Evolutionary conservation across 2,113 vertebrate genomes (phyloP), one percentile per base, ranked within the genome.

Genomic region (Dendropsophus ebraccatus): DNA sequence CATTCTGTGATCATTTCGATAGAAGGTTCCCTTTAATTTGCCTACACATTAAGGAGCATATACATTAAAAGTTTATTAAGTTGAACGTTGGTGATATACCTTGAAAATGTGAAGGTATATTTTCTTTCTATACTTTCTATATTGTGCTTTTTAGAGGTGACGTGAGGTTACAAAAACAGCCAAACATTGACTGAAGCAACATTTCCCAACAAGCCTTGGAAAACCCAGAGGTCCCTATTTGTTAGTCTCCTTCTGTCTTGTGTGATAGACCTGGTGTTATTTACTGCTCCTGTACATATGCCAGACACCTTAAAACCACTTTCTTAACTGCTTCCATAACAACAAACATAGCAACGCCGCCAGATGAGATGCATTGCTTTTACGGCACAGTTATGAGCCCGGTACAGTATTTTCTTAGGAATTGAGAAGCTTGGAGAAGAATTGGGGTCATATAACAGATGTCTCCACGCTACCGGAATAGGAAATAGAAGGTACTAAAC

Each of bases 281-380:
- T 56, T 79, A 58, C 52, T 58, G 32, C 52, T 37, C 13, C 52
- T 58, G 52, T 79, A 79, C 30, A 58, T 13, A n/a, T 37, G 50
- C 50, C 52, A 58, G 50, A 58, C 76, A 79, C 52, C 32, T 58
- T 35, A 19, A 79, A 79, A 58, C 76, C 52, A n/a, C 76, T 79
- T 23, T 79, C 5, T 1, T 56, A 79, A n/a, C 50, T 79, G 52
- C 76, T 79, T 79, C 76, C 52, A 79, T 58, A 56, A 58, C 76
- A 79, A 58, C 52, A 58, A 56, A 58, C 32, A 7, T 7, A 58
- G 76, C 23, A 37, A 4, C 23, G n/a, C 72, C n/a, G 19, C 19
- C 10, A 79, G 76, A 79, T 11, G 49, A 56, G 50, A 58, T 58
- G 13, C 52, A 37, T 79, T 79, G 50, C 58, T 77, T 32, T 19